Conservation (phyloP, 2,888 invertebrate species). For the Caenorhabditis macrosperma region DNA sequence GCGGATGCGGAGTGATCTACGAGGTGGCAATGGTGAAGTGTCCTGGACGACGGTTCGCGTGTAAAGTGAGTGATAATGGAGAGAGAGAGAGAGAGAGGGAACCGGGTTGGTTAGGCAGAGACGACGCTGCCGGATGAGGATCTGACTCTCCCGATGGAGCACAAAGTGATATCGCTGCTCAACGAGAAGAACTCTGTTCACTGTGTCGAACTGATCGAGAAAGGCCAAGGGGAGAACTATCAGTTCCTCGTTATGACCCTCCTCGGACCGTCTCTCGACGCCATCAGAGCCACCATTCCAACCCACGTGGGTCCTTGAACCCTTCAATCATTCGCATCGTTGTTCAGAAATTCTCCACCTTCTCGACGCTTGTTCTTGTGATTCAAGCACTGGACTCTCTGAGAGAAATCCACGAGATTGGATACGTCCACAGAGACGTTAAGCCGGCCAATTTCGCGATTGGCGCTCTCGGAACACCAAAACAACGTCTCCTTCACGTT, state of each 20-base stretch:
- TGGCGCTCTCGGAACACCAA: slow-evolving; percentile 56
- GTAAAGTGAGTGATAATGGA: slow-evolving; percentile 22
- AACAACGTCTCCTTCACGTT: slow-evolving; percentile 59
- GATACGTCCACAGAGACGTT: slow-evolving; percentile 66
- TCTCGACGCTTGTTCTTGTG: slow-evolving; percentile 47
- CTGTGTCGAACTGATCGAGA: slow-evolving; percentile 45
- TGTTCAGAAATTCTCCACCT: slow-evolving; percentile 56
- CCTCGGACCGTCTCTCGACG: slow-evolving; percentile 62
- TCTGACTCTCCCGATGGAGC: slow-evolving; percentile 60
- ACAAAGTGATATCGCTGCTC: slow-evolving; percentile 50
- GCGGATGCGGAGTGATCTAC: slow-evolving; percentile 66
- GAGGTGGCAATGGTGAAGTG: slow-evolving; percentile 57
- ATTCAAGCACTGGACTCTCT: slow-evolving; percentile 70
- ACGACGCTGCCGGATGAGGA: slow-evolving; percentile 58
- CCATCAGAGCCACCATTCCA: slow-evolving; percentile 48
- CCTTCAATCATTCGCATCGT: background rate
- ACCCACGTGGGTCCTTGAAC: slow-evolving; percentile 10
- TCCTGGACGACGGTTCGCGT: slow-evolving; percentile 52
- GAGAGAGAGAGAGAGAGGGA: background rate
- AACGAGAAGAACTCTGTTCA: slow-evolving; percentile 57
- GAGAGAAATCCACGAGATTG: slow-evolving; percentile 69
- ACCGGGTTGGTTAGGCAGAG: slow-evolving; percentile 46
- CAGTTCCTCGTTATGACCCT: slow-evolving; percentile 64
- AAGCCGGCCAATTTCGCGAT: slow-evolving; percentile 67
- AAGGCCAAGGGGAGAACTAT: slow-evolving; percentile 59